These are phyloP conservation scores for Campylorhamphus procurvoides DNA, from an alignment of 2,113 vertebrate species.

Conservation along the genomic window DNA sequence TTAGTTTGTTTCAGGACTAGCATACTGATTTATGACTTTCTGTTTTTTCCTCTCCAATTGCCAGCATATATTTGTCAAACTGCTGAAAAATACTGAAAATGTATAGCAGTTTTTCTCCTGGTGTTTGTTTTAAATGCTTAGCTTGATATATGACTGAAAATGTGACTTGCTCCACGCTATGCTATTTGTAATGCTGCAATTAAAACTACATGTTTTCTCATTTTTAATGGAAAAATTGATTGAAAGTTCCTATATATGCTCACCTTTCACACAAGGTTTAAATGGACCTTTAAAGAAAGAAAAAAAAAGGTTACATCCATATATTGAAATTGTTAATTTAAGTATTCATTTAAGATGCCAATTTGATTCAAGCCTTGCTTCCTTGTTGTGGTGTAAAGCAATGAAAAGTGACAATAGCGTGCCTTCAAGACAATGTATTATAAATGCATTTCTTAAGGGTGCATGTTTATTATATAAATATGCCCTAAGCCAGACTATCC, in stretches of 20 bases:
- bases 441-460: slow-evolving; percentile 41
- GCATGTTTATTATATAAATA: slow-evolving; percentile 73
- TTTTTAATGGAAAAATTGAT: background rate
- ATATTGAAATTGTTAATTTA: slow-evolving; percentile 40
- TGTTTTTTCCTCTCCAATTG: background rate
- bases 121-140: slow-evolving; percentile 41
- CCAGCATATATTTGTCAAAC: slow-evolving; percentile 24
- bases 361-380: slow-evolving; percentile 18
- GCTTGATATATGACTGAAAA: slow-evolving; percentile 9
- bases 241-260: background rate
- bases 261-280: background rate
- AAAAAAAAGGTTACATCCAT: background rate
- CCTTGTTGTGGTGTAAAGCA: slow-evolving; percentile 11
- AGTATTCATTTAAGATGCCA: slow-evolving; percentile 14
- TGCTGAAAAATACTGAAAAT: slow-evolving; percentile 27
- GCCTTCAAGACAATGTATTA: slow-evolving; percentile 65
- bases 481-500: slow-evolving; percentile 14
- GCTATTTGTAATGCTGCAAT: slow-evolving; percentile 15
- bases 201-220: background rate
- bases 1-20: background rate
- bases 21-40: slow-evolving; percentile 10
- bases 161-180: background rate
- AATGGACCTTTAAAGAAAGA: background rate
- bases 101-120: slow-evolving; percentile 10
- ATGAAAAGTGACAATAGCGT: slow-evolving; percentile 35